Evolutionary conservation across 2,888 invertebrate species (phyloP).

Genomic region (Eupelmus urozonus): DNA sequence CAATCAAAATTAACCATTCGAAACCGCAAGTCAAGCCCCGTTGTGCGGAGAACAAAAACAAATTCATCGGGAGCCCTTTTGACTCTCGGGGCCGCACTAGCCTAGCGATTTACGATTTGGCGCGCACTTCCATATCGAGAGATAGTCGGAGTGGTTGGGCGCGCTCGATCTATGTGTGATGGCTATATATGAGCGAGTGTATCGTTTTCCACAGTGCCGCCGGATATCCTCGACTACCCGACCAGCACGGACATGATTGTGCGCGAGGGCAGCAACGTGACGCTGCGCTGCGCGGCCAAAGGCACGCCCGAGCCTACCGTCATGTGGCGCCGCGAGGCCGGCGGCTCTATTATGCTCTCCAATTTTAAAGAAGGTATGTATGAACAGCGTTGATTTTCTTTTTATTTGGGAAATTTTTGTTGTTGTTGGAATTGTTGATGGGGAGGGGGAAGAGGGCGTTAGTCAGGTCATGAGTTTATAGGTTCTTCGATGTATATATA

Average conservation of each 20-base stretch:
- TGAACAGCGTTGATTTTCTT: not conserved
- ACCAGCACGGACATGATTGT: constrained; percentile 92
- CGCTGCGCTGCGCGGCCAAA: constrained; percentile 90
- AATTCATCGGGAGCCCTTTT: too few species aligned
- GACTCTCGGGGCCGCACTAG: too few species aligned
- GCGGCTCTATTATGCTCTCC: constrained; percentile 80
- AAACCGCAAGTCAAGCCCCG: too few species aligned
- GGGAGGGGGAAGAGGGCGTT: too few species aligned
- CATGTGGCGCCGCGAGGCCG: constrained; percentile 91
- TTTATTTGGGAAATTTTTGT: too few species aligned
- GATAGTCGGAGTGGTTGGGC: not conserved
- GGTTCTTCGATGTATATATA: too few species aligned
- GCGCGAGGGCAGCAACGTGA: constrained; percentile 91
- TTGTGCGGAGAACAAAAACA: too few species aligned
- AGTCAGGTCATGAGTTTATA: too few species aligned
- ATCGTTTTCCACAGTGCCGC: constrained; percentile 83
- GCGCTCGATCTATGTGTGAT: not conserved
- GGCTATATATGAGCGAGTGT: not conserved
- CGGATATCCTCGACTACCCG: constrained; percentile 91
- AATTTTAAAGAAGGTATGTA: constrained; percentile 71
- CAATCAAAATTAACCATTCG: too few species aligned
- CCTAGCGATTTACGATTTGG: not conserved
- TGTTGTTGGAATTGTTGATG: too few species aligned
- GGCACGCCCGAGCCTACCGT: constrained; percentile 92
- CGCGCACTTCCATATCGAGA: not conserved